Percentiles rank a stretch among this genome's conserved stretches.
Conservation (phyloP, 2,888 invertebrate genomes). For the Dorcus hopei region DNA sequence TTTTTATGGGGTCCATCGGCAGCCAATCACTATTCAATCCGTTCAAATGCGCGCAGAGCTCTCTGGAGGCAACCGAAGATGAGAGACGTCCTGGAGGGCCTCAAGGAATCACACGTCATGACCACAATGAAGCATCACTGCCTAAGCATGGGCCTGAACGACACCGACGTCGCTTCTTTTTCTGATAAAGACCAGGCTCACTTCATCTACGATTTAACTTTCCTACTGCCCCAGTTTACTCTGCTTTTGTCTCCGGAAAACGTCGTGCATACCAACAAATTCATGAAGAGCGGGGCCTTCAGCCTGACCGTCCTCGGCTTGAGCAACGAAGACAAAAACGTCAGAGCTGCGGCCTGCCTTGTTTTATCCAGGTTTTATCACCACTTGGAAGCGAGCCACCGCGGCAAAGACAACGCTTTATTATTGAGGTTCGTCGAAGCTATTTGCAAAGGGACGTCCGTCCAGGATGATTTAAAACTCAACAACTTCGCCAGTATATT, state of each 20-base stretch:
- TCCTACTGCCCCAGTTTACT: slow-evolving; percentile 74
- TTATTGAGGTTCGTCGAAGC: slow-evolving; percentile 68
- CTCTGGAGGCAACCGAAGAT: slow-evolving; percentile 71
- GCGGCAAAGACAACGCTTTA: slow-evolving; percentile 63
- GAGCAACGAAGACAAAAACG: slow-evolving; percentile 62
- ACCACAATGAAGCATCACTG: slow-evolving; percentile 72
- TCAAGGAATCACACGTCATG: slow-evolving; percentile 62
- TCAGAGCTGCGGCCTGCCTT: slow-evolving; percentile 71
- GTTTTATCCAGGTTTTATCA: slow-evolving; percentile 70
- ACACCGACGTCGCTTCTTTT: slow-evolving; percentile 36
- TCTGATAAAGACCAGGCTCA: slow-evolving; percentile 19
- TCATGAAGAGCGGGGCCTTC: slow-evolving; percentile 68
- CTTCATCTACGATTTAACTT: slow-evolving; percentile 76
- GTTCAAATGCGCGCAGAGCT: slow-evolving; percentile 55
- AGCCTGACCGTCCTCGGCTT: slow-evolving; percentile 69
- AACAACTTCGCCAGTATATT: slow-evolving; percentile 59
- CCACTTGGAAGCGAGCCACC: slow-evolving; percentile 66
- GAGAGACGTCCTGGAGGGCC: slow-evolving; percentile 68
- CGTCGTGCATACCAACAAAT: slow-evolving; percentile 66
- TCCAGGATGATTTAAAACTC: slow-evolving; percentile 39
- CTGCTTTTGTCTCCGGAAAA: slow-evolving; percentile 73
- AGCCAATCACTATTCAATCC: slow-evolving; percentile 71
- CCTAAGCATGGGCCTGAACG: slow-evolving; percentile 27
- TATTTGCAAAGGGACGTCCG: slow-evolving; percentile 60
- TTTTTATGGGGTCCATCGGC: slow-evolving; percentile 83